Base-by-base conservation (phyloP, 2,888 invertebrate species). In the Ashinkailepas kermadecensis region DNA sequence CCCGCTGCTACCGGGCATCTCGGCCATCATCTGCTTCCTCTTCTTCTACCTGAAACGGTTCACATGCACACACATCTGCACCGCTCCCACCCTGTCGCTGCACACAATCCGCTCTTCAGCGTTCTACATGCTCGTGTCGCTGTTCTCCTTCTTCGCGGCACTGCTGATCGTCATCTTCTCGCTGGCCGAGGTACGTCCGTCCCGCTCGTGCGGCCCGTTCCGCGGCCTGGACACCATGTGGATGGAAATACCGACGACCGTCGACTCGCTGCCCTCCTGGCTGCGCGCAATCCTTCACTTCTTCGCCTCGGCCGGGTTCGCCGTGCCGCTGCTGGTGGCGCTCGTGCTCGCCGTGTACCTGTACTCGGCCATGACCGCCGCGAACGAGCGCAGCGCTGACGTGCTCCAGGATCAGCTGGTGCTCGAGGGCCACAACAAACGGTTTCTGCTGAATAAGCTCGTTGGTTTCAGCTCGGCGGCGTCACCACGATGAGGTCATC, bases 401-500 rank as follows among this genome's bases (percentile, higher is more conserved):
- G 94, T 95, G 64, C 87, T 95, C 79, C 94, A 93, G 86, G 93
- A 94, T 85, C 95, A 95, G 86, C 86, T 95, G 82, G 92, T 95
- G 8, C 88, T 95, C 62, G 95, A 95, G 87, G 95, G 95, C 0
- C 95, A 95, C 84, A 95, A 96, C 87, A 96, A 96, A 86, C 95
- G 95, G 88, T 96, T 95, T 86, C 88, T 96, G 83, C 88, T 96
- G 84, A 93, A 94, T 85, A 89, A 94, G 83, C 88, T 95, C 25
- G 82, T 83, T 65, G 82, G 83, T 81, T 82, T 84, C 81, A 84
- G 11, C 23, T 67, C 67, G 67, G n/a, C n/a, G n/a, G n/a, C n/a
- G n/a, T n/a, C n/a, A n/a, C n/a, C n/a, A n/a, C n/a, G n/a, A n/a
- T n/a, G n/a, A n/a, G n/a, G n/a, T n/a, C n/a, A n/a, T n/a, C n/a